Conservation (phyloP, 2,888 invertebrate species). For the Aromia moschata region DNA sequence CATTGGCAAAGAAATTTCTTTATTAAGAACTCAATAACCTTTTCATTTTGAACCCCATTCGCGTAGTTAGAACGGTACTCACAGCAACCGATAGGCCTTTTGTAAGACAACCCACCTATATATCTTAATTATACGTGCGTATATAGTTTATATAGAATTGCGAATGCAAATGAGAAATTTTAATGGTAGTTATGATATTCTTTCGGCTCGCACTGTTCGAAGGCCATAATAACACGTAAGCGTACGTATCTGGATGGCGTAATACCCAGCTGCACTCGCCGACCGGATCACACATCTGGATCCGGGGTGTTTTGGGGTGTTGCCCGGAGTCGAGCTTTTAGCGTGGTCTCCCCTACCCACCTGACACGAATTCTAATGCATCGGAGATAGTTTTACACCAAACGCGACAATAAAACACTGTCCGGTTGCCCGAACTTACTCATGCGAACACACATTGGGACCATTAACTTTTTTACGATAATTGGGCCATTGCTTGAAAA, state of each 20-base stretch:
- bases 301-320: constrained; percentile 50
- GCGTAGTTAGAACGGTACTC: background rate
- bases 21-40: background rate
- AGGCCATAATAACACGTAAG: background rate
- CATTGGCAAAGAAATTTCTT: background rate
- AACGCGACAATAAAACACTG: constrained; percentile 37
- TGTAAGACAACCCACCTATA: background rate
- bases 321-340: constrained; percentile 40
- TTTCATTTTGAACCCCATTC: background rate
- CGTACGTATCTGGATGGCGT: constrained; percentile 13
- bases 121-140: constrained; percentile 4
- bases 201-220: background rate
- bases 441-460: constrained; percentile 1
- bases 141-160: constrained; percentile 2
- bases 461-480: constrained; percentile 20
- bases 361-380: constrained; percentile 38
- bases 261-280: constrained; percentile 42
- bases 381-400: constrained; percentile 39
- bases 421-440: constrained; percentile 29
- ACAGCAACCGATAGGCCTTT: background rate
- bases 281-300: constrained; percentile 47
- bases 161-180: constrained; percentile 13
- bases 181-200: constrained; percentile 1
- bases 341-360: constrained; percentile 40
- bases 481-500: constrained; percentile 2